These are phyloP conservation scores for Theretra japonica DNA, from an alignment of 2,888 invertebrate genomes.

Conservation along the genomic window DNA sequence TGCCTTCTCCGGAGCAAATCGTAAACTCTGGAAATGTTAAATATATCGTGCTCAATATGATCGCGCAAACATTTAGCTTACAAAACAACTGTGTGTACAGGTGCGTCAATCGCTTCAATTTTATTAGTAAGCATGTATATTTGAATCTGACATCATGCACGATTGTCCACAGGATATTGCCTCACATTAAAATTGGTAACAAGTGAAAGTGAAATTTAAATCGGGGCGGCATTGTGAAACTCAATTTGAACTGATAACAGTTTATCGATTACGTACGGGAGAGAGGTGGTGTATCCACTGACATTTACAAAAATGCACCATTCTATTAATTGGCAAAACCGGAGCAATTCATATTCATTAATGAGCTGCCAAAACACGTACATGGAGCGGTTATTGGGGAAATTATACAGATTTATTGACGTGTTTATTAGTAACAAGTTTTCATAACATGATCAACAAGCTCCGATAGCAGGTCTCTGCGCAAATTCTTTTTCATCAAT, in stretches of 20 bases:
- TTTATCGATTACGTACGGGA: conserved; percentile 21
- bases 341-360: neutral
- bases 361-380: neutral
- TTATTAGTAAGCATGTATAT: neutral
- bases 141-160: neutral
- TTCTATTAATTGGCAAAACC: conserved; percentile 20
- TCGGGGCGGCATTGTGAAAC: conserved; percentile 54
- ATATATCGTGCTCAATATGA: too few species aligned
- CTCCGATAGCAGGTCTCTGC: too few species aligned
- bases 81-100: too few species aligned
- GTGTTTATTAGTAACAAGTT: too few species aligned
- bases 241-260: conserved; percentile 36
- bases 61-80: too few species aligned
- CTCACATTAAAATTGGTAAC: conserved; percentile 40
- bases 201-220: conserved; percentile 49
- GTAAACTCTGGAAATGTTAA: too few species aligned
- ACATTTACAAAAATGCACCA: conserved; percentile 25
- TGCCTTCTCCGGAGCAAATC: too few species aligned
- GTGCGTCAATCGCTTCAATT: too few species aligned
- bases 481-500: too few species aligned
- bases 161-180: neutral
- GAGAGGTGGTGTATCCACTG: conserved; percentile 18
- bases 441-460: too few species aligned
- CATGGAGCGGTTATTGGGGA: too few species aligned
- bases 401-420: too few species aligned